Percentiles rank a stretch among this genome's conserved stretches.
Evolutionary conservation across 2,797 vertebrate genomes (phyloP).

Genomic region (Pseudochaenichthys georgianus): DNA sequence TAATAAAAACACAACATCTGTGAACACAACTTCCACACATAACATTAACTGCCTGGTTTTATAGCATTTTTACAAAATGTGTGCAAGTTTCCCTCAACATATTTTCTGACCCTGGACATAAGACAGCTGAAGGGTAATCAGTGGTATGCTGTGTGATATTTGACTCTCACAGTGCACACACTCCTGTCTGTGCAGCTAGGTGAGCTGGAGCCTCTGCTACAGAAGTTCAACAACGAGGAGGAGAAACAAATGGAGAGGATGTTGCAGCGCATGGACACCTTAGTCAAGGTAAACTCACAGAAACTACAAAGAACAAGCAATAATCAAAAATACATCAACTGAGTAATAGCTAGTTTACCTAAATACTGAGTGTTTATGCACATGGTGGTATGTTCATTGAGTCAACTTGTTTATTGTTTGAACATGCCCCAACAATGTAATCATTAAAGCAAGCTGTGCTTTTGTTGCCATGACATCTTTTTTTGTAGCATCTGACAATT

Average conservation of each 20-base stretch:
- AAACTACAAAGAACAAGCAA: not conserved
- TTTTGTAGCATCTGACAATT: not conserved
- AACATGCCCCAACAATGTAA: not conserved
- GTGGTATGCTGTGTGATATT: conserved; percentile 24
- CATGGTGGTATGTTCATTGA: not conserved
- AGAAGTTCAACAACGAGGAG: conserved; percentile 87
- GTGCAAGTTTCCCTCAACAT: not conserved
- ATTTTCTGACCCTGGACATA: conserved; percentile 5
- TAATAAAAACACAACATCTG: too few species aligned
- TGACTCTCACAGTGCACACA: conserved; percentile 1
- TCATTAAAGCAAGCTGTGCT: not conserved
- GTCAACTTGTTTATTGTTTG: conserved; percentile 1
- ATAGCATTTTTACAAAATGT: not conserved
- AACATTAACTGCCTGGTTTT: not conserved
- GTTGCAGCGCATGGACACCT: conserved; percentile 89
- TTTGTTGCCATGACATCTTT: not conserved
- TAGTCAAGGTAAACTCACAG: conserved; percentile 85
- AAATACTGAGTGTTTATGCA: not conserved
- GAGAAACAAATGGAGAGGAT: conserved; percentile 92
- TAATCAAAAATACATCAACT: not conserved
- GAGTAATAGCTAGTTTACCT: not conserved
- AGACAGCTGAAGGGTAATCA: conserved; percentile 19
- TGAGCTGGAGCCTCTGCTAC: conserved; percentile 89
- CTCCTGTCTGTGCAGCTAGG: conserved; percentile 81
- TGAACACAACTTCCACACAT: not conserved